Evolutionary conservation across 2,113 vertebrate genomes (phyloP).

Genomic region (Accipiter cooperii): DNA sequence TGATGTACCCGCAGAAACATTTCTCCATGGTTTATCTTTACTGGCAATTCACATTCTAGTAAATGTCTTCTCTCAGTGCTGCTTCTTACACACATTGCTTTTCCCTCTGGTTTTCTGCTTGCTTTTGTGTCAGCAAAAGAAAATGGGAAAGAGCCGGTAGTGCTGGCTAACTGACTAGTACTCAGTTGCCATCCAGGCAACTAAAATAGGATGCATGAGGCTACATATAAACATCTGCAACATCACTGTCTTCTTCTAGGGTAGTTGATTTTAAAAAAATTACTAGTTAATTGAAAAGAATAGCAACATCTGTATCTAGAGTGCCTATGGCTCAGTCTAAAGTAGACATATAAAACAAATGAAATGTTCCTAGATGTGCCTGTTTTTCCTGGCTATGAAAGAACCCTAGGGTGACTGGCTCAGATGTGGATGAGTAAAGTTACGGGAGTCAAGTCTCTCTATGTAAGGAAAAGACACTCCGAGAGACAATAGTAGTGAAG

Average conservation of each 20-base stretch:
- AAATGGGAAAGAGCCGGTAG: background rate
- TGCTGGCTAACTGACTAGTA: background rate
- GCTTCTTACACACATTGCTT: background rate
- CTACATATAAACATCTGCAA: background rate
- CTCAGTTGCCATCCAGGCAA: background rate
- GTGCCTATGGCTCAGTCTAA: background rate
- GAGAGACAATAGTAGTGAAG: background rate
- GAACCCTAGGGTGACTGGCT: background rate
- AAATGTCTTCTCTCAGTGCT: background rate
- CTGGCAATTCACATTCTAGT: background rate
- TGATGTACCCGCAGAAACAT: background rate
- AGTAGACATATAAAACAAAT: background rate
- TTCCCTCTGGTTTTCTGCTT: background rate
- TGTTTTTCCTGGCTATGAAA: background rate
- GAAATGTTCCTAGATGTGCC: background rate
- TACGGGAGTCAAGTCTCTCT: background rate
- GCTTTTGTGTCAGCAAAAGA: background rate
- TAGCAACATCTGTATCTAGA: background rate
- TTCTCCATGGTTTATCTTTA: background rate
- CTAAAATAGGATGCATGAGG: background rate
- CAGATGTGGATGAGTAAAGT: background rate
- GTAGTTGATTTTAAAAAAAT: background rate
- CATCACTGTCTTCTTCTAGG: background rate
- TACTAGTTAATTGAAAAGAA: background rate
- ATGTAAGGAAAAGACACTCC: background rate